A percentile compares a stretch with the other conserved stretches of the same genome.
phyloP scores from a whole-genome alignment of 2,113 vertebrate genomes.

The Ramphastos sulfuratus region DNA sequence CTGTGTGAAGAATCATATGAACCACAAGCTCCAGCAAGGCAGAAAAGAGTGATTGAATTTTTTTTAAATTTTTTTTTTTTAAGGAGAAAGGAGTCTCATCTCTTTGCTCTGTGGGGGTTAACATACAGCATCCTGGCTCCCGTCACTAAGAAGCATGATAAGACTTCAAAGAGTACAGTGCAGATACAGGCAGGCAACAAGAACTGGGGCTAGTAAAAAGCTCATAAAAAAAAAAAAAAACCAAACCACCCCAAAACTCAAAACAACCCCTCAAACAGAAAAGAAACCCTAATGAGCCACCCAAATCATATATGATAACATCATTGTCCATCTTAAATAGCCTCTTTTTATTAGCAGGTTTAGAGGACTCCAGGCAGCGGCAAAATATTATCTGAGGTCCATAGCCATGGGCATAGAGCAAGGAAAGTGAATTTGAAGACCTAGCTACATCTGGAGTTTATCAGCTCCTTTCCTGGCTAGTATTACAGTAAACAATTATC shows the following conservation, averaged over 20 bases:
- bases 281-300: background rate
- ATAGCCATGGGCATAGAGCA: conserved; percentile 78
- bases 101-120: conserved; percentile 41
- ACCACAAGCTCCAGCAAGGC: background rate
- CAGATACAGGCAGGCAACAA: conserved; percentile 29
- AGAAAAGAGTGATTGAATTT: background rate
- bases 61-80: background rate
- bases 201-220: conserved; percentile 27
- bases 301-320: background rate
- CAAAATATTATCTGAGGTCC: conserved; percentile 75
- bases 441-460: conserved; percentile 91
- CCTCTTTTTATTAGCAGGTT: conserved; percentile 56
- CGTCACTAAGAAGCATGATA: conserved; percentile 63
- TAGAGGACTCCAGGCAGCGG: conserved; percentile 66
- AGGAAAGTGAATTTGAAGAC: conserved; percentile 84
- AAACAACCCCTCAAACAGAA: background rate
- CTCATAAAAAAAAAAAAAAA: conserved; percentile 17
- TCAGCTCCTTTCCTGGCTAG: conserved; percentile 89
- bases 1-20: background rate
- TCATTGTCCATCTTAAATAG: conserved; percentile 36
- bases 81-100: background rate
- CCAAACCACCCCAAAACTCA: background rate
- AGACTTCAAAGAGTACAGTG: conserved; percentile 69
- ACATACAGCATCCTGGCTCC: conserved; percentile 60
- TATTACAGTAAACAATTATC: conserved; percentile 90